Evolutionary conservation across 1,140 invertebrate genomes (phyloP).

Genomic region (Macrobrachium rosenbergii): DNA sequence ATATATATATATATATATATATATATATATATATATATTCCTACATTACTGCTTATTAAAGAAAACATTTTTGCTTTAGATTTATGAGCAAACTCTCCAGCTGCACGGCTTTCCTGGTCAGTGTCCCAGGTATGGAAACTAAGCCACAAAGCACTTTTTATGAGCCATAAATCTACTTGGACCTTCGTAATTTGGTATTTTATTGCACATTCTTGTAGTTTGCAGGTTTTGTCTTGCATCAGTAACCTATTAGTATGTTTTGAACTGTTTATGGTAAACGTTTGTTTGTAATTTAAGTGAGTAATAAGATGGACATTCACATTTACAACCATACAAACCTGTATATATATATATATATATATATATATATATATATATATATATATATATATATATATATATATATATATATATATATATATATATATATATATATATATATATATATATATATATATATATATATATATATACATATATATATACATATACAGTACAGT

Average conservation of each 20-base stretch:
- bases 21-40: no score
- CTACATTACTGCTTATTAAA: no score
- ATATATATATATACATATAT: background rate
- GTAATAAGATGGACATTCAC: background rate
- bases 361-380: slow-evolving; percentile 21
- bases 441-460: slow-evolving; percentile 2
- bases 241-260: background rate
- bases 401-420: slow-evolving; percentile 18
- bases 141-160: no score
- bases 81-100: no score
- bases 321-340: slow-evolving; percentile 1
- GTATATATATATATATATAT: slow-evolving; percentile 33
- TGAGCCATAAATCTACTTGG: no score
- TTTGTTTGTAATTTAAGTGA: background rate
- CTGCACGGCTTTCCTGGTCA: no score
- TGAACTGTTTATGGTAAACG: background rate
- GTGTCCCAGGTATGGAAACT: no score
- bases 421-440: slow-evolving; percentile 33
- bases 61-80: no score
- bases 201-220: no score
- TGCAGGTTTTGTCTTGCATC: no score
- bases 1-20: no score
- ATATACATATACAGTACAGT: slow-evolving; percentile 30
- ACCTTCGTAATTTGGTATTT: no score
- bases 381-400: background rate